Percentiles rank a stretch among this genome's conserved stretches.
Evolutionary conservation across 2,797 vertebrate genomes (phyloP).

Genomic region (Parauchenoglanis ngamensis): DNA sequence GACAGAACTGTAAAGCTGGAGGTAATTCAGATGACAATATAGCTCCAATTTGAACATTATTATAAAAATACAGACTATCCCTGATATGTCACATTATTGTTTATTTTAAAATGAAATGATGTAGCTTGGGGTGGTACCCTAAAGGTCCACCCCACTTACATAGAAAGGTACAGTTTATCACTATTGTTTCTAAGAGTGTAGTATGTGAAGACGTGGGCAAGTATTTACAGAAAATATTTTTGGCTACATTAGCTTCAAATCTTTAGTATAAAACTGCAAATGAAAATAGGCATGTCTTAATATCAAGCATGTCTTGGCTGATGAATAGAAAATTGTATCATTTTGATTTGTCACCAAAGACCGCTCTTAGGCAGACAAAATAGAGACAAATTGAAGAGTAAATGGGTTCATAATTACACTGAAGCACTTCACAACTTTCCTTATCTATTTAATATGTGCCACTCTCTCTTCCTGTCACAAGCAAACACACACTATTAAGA

Average conservation of each 20-base stretch:
- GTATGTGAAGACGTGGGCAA: neutral
- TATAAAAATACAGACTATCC: neutral
- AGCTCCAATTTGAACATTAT: neutral
- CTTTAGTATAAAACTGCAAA: neutral
- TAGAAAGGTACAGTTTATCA: neutral
- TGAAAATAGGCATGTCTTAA: neutral
- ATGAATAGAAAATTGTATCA: neutral
- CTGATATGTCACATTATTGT: neutral
- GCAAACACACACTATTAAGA: neutral
- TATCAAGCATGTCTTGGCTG: neutral
- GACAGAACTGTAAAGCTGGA: neutral
- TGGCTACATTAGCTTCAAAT: neutral
- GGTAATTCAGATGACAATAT: neutral
- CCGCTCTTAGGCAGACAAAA: neutral
- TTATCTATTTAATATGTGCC: neutral
- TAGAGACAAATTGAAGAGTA: neutral
- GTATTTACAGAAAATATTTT: neutral
- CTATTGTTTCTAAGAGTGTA: neutral
- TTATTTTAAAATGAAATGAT: neutral
- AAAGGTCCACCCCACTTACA: too few relatives aligned
- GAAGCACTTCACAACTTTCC: neutral
- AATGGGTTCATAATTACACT: neutral
- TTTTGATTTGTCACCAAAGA: neutral
- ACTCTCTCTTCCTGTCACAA: neutral
- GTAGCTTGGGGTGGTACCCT: neutral